Conservation (phyloP, 2,113 vertebrate genomes). For the Dunckerocampus dactyliophorus region DNA sequence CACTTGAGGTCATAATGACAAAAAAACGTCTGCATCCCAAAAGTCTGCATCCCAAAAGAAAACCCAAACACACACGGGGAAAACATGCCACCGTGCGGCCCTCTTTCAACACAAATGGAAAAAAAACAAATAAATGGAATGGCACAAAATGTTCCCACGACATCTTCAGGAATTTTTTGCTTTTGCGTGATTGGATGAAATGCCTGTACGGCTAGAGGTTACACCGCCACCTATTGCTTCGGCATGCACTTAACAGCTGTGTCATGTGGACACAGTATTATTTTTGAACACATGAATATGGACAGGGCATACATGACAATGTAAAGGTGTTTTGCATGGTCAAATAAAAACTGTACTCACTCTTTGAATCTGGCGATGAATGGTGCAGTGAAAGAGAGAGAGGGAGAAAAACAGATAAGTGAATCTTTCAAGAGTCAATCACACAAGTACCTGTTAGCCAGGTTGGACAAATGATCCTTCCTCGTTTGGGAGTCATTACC, state of each 20-base stretch:
- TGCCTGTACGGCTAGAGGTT: neutral
- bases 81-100: no score
- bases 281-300: conserved; percentile 37
- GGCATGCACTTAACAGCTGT: neutral
- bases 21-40: no score
- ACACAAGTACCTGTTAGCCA: conserved; percentile 26
- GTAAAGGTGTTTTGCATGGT: conserved; percentile 17
- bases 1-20: no score
- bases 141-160: no score
- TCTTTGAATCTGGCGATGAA: conserved; percentile 90
- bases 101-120: no score
- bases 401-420: conserved; percentile 31
- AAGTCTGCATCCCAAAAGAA: no score
- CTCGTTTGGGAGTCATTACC: conserved; percentile 46
- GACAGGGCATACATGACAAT: neutral
- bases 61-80: no score
- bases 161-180: neutral
- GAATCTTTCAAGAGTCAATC: conserved; percentile 44
- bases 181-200: neutral
- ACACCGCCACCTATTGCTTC: neutral
- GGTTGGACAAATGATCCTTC: conserved; percentile 46
- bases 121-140: no score
- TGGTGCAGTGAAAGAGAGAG: conserved; percentile 49
- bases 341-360: conserved; percentile 79
- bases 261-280: neutral